A percentile compares a stretch with the other conserved stretches of the same genome.
Conservation (phyloP, 2,888 invertebrate species). For the Stenurella melanura region DNA sequence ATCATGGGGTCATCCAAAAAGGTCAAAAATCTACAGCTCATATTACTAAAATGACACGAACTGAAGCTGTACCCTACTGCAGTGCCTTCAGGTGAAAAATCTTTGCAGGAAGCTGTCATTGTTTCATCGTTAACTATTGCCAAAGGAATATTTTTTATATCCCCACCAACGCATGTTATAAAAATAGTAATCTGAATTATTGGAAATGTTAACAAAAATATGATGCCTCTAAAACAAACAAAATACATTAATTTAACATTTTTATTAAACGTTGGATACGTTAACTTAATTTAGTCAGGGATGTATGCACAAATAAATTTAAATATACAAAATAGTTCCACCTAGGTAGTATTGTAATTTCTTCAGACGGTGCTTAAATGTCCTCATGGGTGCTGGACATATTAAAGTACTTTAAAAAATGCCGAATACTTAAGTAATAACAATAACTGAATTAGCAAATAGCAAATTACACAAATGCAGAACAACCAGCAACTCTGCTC, state of each 20-base stretch:
- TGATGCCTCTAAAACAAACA: constrained; percentile 80
- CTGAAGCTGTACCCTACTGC: constrained; percentile 53
- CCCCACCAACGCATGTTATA: constrained; percentile 86
- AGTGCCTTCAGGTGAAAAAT: constrained; percentile 61
- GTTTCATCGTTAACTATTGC: constrained; percentile 89
- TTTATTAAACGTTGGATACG: neutral
- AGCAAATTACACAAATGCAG: too few species aligned
- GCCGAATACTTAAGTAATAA: too few species aligned
- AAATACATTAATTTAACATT: neutral
- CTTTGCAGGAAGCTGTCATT: constrained; percentile 62
- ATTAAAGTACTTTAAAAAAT: too few species aligned
- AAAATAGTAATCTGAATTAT: constrained; percentile 87
- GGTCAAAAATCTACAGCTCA: constrained; percentile 79
- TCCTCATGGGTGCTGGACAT: too few species aligned
- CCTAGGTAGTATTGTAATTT: too few species aligned
- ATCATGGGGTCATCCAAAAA: constrained; percentile 77
- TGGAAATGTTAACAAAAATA: constrained; percentile 89
- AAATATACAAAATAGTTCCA: too few species aligned
- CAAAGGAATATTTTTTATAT: constrained; percentile 82
- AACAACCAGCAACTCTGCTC: too few species aligned
- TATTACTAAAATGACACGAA: constrained; percentile 75
- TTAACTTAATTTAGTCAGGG: too few species aligned
- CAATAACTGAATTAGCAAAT: too few species aligned
- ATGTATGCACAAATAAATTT: too few species aligned
- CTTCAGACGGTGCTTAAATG: too few species aligned